Conservation (phyloP, 2,888 invertebrate species). For the Sinodicranocentrus sp. region DNA sequence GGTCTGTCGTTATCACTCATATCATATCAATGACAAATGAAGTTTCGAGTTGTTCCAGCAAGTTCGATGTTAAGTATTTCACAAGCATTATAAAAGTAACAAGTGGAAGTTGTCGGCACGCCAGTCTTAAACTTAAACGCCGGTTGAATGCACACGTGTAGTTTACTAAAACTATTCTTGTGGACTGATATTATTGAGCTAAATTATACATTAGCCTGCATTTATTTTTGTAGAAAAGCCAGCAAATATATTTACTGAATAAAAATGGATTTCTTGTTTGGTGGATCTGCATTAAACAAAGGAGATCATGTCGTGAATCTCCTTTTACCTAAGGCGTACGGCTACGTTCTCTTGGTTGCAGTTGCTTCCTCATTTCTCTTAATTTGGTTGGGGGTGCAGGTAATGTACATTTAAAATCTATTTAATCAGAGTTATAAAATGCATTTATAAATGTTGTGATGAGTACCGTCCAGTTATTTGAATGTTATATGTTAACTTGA, state of each 20-base stretch:
- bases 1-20: no score
- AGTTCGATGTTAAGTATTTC: no score
- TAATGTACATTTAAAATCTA: no score
- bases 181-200: neutral
- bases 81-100: no score
- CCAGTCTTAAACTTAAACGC: no score
- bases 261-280: constrained; percentile 55
- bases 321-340: constrained; percentile 77
- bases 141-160: no score
- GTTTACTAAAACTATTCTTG: neutral
- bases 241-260: neutral
- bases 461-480: no score
- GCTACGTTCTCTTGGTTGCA: constrained; percentile 78
- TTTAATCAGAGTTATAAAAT: no score
- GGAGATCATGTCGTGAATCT: constrained; percentile 35
- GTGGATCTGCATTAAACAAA: constrained; percentile 48
- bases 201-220: neutral
- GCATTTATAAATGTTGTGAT: no score
- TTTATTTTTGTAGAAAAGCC: neutral
- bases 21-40: no score
- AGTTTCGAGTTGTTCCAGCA: no score
- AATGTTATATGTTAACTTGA: constrained; percentile 7
- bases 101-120: no score
- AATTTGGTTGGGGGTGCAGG: constrained; percentile 78
- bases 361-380: constrained; percentile 78